phyloP scores from a whole-genome alignment of 2,888 invertebrate species.

The Ischnus inquisitorius region DNA sequence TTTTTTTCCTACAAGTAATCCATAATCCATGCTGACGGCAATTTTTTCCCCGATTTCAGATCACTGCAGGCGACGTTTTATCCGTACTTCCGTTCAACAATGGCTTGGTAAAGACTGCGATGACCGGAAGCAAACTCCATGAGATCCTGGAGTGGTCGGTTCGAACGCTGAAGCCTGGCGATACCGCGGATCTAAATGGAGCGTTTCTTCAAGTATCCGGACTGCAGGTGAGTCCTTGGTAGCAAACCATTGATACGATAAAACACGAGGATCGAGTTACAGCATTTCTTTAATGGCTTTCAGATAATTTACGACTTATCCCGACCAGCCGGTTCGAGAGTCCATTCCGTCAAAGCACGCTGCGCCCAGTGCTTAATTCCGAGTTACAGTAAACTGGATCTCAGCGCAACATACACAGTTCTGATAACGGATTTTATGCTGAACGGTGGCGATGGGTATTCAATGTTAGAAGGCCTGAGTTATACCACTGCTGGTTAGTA shows the following conservation, averaged over 20 bases:
- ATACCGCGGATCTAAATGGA: slow-evolving; percentile 87
- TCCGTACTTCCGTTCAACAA: slow-evolving; percentile 93
- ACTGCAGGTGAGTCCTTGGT: slow-evolving; percentile 83
- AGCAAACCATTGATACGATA: background rate
- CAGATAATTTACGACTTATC: slow-evolving; percentile 89
- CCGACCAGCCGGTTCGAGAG: slow-evolving; percentile 88
- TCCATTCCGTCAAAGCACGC: slow-evolving; percentile 88
- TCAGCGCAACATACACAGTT: slow-evolving; percentile 88
- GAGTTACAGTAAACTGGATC: slow-evolving; percentile 86
- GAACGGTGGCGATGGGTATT: slow-evolving; percentile 92
- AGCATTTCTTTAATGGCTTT: slow-evolving; percentile 76
- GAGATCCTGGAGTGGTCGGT: slow-evolving; percentile 91
- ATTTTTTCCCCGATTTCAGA: slow-evolving; percentile 78
- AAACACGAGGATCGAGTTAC: background rate
- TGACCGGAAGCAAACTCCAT: slow-evolving; percentile 89
- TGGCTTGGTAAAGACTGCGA: slow-evolving; percentile 87
- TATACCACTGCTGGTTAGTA: slow-evolving; percentile 81
- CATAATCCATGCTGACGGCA: slow-evolving; percentile 38
- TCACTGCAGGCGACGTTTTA: slow-evolving; percentile 91
- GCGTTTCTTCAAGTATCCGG: slow-evolving; percentile 95
- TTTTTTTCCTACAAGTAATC: background rate
- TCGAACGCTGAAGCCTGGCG: slow-evolving; percentile 82
- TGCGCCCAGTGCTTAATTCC: slow-evolving; percentile 91
- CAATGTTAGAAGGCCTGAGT: slow-evolving; percentile 85
- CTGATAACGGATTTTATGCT: slow-evolving; percentile 89